Percentiles rank a stretch among this genome's conserved stretches.
phyloP scores from a whole-genome alignment of 1,140 invertebrate genomes.

The Pinna nobilis region DNA sequence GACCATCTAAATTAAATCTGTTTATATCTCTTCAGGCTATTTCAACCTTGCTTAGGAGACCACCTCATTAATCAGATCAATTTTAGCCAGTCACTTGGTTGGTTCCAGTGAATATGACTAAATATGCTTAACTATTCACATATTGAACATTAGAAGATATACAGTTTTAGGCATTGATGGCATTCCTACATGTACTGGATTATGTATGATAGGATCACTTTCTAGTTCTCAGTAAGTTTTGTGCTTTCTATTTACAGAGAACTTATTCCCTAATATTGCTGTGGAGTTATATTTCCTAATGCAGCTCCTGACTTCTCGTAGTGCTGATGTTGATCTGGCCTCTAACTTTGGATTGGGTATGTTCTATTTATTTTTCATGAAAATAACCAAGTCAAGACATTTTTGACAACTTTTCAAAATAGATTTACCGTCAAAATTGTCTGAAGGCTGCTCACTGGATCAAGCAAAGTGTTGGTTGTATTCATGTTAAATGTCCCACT shows the following conservation, averaged over 20 bases:
- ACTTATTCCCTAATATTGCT: conserved; percentile 78
- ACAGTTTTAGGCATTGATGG: not conserved
- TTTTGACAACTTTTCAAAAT: not conserved
- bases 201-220: not conserved
- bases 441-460: not conserved
- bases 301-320: conserved; percentile 75
- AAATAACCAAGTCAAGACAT: not conserved
- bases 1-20: too few species aligned
- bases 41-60: too few species aligned
- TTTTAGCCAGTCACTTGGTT: too few species aligned
- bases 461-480: not conserved
- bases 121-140: too few species aligned
- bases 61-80: too few species aligned
- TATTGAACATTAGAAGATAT: not conserved
- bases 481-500: too few species aligned
- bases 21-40: too few species aligned
- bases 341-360: conserved; percentile 24
- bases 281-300: conserved; percentile 80
- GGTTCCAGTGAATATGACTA: too few species aligned
- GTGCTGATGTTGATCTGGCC: conserved; percentile 39
- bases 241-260: conserved; percentile 57
- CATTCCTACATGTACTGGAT: not conserved
- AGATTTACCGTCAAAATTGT: not conserved
- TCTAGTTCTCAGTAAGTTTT: not conserved
- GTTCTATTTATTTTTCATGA: not conserved